phyloP scores from a whole-genome alignment of 2,113 vertebrate genomes.

The Sylvicapra grimmia region DNA sequence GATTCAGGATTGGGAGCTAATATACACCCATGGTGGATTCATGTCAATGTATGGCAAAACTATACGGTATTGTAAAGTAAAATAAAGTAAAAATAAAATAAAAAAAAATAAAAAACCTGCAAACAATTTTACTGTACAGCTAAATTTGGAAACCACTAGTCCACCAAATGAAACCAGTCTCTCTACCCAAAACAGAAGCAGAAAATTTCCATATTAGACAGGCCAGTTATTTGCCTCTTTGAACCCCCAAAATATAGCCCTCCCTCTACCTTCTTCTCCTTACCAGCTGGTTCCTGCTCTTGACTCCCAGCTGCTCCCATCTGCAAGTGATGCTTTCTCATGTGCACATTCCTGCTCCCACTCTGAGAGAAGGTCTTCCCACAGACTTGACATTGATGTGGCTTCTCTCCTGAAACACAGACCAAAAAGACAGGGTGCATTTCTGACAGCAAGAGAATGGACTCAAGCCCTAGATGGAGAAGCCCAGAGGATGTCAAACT shows the following conservation, averaged over 20 bases:
- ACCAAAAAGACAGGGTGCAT: constrained; percentile 8
- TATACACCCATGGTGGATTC: no score
- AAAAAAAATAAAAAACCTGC: background rate
- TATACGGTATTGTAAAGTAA: no score
- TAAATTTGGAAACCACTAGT: background rate
- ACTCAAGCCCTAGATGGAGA: constrained; percentile 33
- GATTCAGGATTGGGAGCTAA: no score
- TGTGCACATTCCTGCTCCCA: constrained; percentile 96
- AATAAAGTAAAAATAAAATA: no score
- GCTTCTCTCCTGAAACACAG: constrained; percentile 89
- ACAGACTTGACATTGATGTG: constrained; percentile 94
- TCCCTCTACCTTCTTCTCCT: constrained; percentile 17
- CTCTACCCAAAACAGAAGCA: background rate
- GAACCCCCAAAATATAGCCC: background rate
- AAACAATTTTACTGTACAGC: background rate
- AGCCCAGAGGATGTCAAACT: background rate
- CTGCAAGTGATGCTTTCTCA: constrained; percentile 91
- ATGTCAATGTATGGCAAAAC: no score
- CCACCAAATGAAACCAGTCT: background rate
- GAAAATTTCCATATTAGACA: background rate
- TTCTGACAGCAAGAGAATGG: background rate
- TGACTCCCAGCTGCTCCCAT: constrained; percentile 78
- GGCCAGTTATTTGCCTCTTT: background rate
- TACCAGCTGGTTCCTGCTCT: constrained; percentile 81
- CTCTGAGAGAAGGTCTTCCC: constrained; percentile 98